Percentiles rank a stretch among this genome's conserved stretches.
phyloP scores from a whole-genome alignment of 1,140 invertebrate species.

The Hormaphis cornu region DNA sequence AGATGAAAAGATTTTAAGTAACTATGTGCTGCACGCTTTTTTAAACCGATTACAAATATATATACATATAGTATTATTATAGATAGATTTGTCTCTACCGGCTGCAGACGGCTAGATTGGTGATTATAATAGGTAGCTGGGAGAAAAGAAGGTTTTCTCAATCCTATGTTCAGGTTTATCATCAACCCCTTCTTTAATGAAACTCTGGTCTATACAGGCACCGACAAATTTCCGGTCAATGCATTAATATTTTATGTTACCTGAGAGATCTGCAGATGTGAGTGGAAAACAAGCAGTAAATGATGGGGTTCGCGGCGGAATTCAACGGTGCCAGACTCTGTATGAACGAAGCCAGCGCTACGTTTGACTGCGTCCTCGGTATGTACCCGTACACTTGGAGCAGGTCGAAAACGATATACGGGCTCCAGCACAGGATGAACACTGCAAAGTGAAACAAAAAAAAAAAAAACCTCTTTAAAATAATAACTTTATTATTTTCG shows the following conservation, averaged over 20 bases:
- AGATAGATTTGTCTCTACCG: no score
- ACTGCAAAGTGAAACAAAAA: constrained; percentile 51
- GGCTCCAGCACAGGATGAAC: constrained; percentile 91
- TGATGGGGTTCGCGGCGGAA: constrained; percentile 87
- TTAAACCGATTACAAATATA: no score
- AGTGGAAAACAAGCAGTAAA: constrained; percentile 89
- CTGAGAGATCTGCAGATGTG: constrained; percentile 76
- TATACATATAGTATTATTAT: no score
- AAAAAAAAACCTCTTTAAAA: neutral
- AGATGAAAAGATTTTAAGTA: no score
- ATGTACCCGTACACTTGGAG: constrained; percentile 82
- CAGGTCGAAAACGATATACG: constrained; percentile 87
- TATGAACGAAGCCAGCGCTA: constrained; percentile 80
- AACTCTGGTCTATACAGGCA: neutral
- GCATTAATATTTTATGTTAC: constrained; percentile 46
- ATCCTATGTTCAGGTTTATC: neutral
- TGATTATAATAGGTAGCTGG: no score
- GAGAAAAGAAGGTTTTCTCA: neutral
- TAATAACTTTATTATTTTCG: neutral
- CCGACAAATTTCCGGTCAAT: no score
- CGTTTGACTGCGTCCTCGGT: constrained; percentile 65
- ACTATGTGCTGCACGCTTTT: no score
- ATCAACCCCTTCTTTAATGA: neutral
- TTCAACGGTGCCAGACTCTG: constrained; percentile 87
- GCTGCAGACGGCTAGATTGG: no score